These are phyloP conservation scores for Cercopithecus petaurista DNA, from an alignment of 2,797 vertebrate species.

Conservation along the genomic window DNA sequence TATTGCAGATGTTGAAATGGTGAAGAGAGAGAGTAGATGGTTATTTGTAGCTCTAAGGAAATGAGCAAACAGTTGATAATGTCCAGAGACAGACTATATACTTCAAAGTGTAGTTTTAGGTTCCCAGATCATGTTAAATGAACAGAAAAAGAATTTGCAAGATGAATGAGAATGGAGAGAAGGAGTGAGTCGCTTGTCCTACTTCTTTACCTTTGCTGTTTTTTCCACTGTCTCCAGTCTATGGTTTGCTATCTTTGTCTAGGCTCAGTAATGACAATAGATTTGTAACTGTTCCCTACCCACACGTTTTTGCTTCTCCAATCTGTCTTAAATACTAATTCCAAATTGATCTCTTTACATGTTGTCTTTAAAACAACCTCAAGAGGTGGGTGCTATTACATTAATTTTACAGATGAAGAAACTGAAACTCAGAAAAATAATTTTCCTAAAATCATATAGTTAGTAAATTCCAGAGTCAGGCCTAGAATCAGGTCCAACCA, in stretches of 20 bases:
- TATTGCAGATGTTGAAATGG: background rate
- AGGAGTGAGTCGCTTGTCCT: background rate
- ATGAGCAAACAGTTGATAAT: background rate
- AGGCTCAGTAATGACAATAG: background rate
- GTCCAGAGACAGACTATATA: background rate
- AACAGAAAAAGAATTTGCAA: conserved; percentile 22
- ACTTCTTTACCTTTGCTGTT: conserved; percentile 7
- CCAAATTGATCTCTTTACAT: background rate
- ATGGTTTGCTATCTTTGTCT: background rate
- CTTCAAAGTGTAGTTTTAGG: background rate
- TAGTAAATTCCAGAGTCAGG: background rate
- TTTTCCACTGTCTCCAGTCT: background rate
- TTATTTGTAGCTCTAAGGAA: conserved; percentile 11
- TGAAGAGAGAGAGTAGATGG: background rate
- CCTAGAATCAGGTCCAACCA: background rate
- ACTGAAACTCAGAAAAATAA: conserved; percentile 8
- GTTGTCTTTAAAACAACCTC: background rate
- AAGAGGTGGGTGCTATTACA: background rate
- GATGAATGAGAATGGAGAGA: background rate
- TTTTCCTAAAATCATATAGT: conserved; percentile 4
- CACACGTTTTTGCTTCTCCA: background rate
- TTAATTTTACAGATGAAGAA: conserved; percentile 34
- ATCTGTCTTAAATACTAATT: background rate
- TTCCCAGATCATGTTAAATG: background rate
- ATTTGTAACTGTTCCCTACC: background rate